Conservation (phyloP, 2,797 vertebrate genomes). For the Perodicticus potto region DNA sequence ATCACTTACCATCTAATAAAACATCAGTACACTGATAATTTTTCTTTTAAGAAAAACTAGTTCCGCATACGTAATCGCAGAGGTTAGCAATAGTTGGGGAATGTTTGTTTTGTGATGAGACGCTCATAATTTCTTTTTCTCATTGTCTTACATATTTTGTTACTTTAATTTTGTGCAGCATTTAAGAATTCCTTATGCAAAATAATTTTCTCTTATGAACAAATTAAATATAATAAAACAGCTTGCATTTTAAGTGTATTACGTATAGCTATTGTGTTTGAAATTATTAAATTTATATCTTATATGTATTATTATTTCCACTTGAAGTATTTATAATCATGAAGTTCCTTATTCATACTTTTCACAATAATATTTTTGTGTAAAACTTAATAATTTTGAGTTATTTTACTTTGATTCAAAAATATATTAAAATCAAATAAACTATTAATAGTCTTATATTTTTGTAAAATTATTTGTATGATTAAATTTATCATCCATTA, state of each 20-base stretch:
- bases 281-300: not conserved
- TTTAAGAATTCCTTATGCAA: not conserved
- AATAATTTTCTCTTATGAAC: not conserved
- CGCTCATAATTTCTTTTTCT: not conserved
- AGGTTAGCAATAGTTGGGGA: not conserved
- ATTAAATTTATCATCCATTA: not conserved
- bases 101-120: not conserved
- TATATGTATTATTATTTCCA: not conserved
- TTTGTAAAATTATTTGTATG: not conserved
- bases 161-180: not conserved
- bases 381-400: not conserved
- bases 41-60: not conserved
- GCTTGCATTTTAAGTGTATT: not conserved
- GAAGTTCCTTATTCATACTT: not conserved
- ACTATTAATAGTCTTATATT: conserved; percentile 20
- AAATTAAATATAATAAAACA: not conserved
- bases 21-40: not conserved
- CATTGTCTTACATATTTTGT: not conserved
- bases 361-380: not conserved
- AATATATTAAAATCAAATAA: not conserved
- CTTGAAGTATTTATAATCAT: not conserved
- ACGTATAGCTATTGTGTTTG: not conserved
- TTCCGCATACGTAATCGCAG: not conserved
- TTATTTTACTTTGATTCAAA: conserved; percentile 37
- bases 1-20: conserved; percentile 24